phyloP scores from a whole-genome alignment of 2,888 invertebrate species.

The Agonopterix alstromeriana region DNA sequence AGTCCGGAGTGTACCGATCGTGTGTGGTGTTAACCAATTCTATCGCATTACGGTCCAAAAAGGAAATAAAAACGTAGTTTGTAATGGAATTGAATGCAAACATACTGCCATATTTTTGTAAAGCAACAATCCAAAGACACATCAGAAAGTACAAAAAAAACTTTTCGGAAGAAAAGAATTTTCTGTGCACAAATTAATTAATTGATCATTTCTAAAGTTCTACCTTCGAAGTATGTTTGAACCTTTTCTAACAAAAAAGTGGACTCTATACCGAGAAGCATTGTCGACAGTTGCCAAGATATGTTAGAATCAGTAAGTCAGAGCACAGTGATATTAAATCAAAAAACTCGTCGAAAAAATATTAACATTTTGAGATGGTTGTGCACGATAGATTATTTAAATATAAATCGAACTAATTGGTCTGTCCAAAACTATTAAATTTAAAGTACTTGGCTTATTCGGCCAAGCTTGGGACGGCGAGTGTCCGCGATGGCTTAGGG shows the following conservation, averaged over 20 bases:
- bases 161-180: not conserved
- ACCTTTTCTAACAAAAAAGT: too few relatives aligned
- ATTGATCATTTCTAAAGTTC: too few relatives aligned
- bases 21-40: slow-evolving; percentile 15
- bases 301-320: too few relatives aligned
- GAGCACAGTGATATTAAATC: too few relatives aligned
- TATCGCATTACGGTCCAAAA: slow-evolving; percentile 25
- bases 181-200: not conserved
- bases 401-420: slow-evolving; percentile 49
- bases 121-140: slow-evolving; percentile 34
- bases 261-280: too few relatives aligned
- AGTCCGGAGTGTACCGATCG: slow-evolving; percentile 19
- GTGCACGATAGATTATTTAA: slow-evolving; percentile 68
- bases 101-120: slow-evolving; percentile 70
- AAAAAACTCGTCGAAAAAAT: not conserved
- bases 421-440: slow-evolving; percentile 51
- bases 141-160: slow-evolving; percentile 39
- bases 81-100: slow-evolving; percentile 69
- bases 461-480: slow-evolving; percentile 25
- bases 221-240: too few relatives aligned
- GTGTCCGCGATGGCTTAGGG: slow-evolving; percentile 16
- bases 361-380: slow-evolving; percentile 56
- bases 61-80: slow-evolving; percentile 25
- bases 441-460: slow-evolving; percentile 31
- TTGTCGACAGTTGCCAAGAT: too few relatives aligned